Base-by-base conservation (phyloP, 2,888 invertebrate species). In the Fissipunctia ypsillon region DNA sequence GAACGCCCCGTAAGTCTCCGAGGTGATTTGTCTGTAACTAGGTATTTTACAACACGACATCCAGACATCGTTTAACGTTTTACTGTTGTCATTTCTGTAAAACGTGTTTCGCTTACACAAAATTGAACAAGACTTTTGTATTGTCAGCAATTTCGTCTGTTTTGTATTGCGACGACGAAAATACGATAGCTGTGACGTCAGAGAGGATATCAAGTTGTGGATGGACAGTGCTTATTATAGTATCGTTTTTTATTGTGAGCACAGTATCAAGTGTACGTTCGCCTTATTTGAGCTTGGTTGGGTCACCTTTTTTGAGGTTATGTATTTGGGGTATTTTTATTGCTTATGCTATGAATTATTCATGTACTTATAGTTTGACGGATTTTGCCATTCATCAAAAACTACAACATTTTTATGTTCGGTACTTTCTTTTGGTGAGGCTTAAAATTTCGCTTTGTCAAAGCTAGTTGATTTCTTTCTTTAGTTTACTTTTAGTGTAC, bases 21-120 rank as follows among this genome's bases (percentile, higher is more conserved):
- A 82, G 78, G 82, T 78, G 79, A 84, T 87, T 76, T 66, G 64
- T 80, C 76, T 69, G 65, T 83, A 86, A 87, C 86, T 83, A 81
- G 86, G 78, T 88, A 87, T 85, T 89, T 88, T 88, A 89, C 84
- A 86, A 70, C 86, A 52, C 77, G 52, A 78, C 81, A 85, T 87
- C 75, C 75, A 86, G 84, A 83, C 79, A 79, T 72, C 87, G 81
- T 77, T 87, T 86, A 84, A 80, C 83, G 77, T 89, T 91, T 90
- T 90, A 92, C 87, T 87, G 86, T 83, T 69, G 88, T 87, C 88
- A 86, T 92, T 91, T 88, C 88, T 87, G 81, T 81, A 87, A 89
- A 87, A 92, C 92, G 92, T 92, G 92, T 88, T 81, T 83, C 86
- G 91, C 76, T 88, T 91, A 85, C 88, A 81, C 63, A 81, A 86